Percentiles rank a stretch among this genome's conserved stretches.
phyloP scores from a whole-genome alignment of 2,113 vertebrate species.

The Cyanoderma ruficeps region DNA sequence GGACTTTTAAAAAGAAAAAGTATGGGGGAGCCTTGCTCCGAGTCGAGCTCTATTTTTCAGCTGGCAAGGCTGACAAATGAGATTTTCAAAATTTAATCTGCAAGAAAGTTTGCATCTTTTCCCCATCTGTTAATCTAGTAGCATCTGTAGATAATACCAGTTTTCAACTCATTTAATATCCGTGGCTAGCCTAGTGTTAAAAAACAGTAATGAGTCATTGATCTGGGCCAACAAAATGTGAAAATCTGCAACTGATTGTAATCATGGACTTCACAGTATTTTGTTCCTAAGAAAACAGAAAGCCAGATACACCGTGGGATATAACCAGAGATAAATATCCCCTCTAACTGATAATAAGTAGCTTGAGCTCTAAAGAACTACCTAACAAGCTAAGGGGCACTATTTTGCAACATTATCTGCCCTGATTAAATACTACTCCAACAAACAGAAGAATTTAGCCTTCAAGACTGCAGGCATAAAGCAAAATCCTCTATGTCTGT shows the following conservation, averaged over 20 bases:
- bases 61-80: background rate
- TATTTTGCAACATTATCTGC: background rate
- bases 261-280: background rate
- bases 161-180: background rate
- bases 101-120: background rate
- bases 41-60: background rate
- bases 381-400: background rate
- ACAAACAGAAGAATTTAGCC: background rate
- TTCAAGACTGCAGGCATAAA: background rate
- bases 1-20: background rate
- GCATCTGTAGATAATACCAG: background rate
- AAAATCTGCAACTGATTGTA: background rate
- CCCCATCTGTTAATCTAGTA: background rate
- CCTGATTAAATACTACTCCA: background rate
- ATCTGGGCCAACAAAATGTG: background rate
- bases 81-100: background rate
- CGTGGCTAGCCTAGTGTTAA: fast-evolving
- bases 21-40: background rate
- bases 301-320: background rate
- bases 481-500: background rate
- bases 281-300: background rate
- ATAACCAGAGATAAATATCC: background rate
- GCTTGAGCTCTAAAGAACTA: background rate
- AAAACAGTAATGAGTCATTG: background rate
- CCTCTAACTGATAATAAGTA: background rate